phyloP scores from a whole-genome alignment of 2,888 invertebrate species.

The Dicranocentrus wangi region DNA sequence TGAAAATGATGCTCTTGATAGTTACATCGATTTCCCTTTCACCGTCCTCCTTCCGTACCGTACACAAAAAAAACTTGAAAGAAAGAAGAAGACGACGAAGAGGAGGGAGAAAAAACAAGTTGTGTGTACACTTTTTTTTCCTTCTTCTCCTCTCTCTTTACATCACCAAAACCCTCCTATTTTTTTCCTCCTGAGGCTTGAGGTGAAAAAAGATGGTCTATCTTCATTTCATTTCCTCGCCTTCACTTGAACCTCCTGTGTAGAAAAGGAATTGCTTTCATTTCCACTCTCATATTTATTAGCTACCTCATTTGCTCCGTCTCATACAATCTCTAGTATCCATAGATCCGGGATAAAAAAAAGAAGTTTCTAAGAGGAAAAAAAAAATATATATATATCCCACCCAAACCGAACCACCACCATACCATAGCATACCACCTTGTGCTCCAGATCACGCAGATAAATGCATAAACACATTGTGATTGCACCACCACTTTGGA shows the following conservation, averaged over 20 bases:
- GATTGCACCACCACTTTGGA: no score
- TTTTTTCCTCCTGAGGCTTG: constrained; percentile 47
- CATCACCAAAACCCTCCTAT: neutral
- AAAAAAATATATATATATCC: no score
- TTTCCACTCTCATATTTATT: constrained; percentile 61
- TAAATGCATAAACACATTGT: no score
- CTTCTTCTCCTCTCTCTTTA: neutral
- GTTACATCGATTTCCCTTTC: constrained; percentile 8
- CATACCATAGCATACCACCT: no score
- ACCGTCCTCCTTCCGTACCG: neutral
- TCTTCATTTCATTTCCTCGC: constrained; percentile 59
- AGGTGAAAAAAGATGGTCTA: constrained; percentile 60
- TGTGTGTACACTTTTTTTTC: no score
- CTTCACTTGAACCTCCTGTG: constrained; percentile 25
- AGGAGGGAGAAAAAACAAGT: no score
- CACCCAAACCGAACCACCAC: no score
- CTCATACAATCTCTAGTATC: neutral
- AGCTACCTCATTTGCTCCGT: constrained; percentile 51
- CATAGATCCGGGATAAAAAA: no score
- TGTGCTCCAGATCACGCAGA: no score
- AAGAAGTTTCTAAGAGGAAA: no score
- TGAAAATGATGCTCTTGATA: constrained; percentile 49
- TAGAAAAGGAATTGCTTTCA: constrained; percentile 60
- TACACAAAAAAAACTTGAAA: no score
- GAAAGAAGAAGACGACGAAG: no score